These are phyloP conservation scores for Apis mellifera DNA, from an alignment of 1,140 invertebrate species.

Conservation along the genomic window Amel_HAv3.1 CM009945.2:6079001-6079500, in stretches of 20 bases:
- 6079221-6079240: background rate
- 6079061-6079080: background rate
- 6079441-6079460: background rate
- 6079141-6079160: background rate
- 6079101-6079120: background rate
- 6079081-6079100: no score
- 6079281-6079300: background rate
- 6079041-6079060: no score
- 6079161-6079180: conserved; percentile 33
- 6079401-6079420: conserved; percentile 25
- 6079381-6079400: background rate
- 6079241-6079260: background rate
- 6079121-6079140: background rate
- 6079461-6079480: background rate
- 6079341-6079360: background rate
- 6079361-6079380: conserved; percentile 13
- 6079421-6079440: background rate
- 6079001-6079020: no score
- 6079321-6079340: conserved; percentile 2
- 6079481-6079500: background rate
- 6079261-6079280: background rate
- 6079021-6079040: no score
- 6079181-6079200: conserved; percentile 17
- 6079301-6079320: background rate
- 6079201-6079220: background rate